Evolutionary conservation across 2,888 invertebrate genomes (phyloP), one percentile per base, ranked within the genome.

Genomic region (Acrobasis consociella): DNA sequence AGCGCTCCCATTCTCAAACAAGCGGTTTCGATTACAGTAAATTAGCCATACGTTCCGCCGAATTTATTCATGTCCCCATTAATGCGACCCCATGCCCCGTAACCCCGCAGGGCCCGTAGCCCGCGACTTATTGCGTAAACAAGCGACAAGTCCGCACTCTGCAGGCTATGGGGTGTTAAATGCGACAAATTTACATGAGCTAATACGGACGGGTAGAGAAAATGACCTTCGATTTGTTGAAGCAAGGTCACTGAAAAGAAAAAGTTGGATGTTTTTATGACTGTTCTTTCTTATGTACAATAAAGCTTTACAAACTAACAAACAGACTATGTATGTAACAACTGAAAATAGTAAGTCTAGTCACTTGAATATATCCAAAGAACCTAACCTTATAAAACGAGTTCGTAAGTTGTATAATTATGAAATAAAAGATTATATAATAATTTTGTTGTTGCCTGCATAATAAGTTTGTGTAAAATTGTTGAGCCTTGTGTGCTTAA

Each of bases 91-190:
- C 46, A 46, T 13, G 46, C 46, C n/a, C 46, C 10, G 11, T n/a
- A 31, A 5, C 7, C 31, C 31, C 31, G 31, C 31, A 31, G 13
- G 0, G 0, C 31, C 31, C 31, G 31, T 7, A 31, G 13, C 46
- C 5, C 46, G 46, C 46, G 46, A 46, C 46, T 46, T 46, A 46
- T 46, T 46, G 46, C n/a, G 46, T 46, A 46, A 46, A 46, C n/a
- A 46, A 46, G 46, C n/a, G 46, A 46, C 46, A 46, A 46, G 13
- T n/a, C 46, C 46, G 46, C 46, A 46, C 46, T 46, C 46, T n/a
- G 46, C 46, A 46, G 46, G 46, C 46, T 46, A 38, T 38, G 51
- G 39, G 42, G 17, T 42, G 42, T 22, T 42, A 42, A 56, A 56
- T 56, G 17, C 56, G 42, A 56, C 42, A 39, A 39, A 16, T 16